Evolutionary conservation across 2,888 invertebrate genomes (phyloP).

Genomic region (Lissonota sp.): DNA sequence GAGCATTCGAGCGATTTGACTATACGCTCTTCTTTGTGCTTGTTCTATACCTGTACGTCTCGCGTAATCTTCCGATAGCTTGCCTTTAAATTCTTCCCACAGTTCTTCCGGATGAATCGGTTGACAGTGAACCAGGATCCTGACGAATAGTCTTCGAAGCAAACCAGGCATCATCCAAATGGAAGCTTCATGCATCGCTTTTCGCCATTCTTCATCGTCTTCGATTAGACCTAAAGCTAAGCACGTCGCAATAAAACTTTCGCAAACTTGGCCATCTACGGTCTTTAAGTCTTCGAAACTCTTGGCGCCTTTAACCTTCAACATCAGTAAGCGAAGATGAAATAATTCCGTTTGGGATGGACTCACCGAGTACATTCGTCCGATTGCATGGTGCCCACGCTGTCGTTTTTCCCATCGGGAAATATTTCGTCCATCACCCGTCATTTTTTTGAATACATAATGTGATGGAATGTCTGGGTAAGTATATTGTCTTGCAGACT

Average conservation of each 20-base stretch:
- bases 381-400: slow-evolving; percentile 63
- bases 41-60: slow-evolving; percentile 18
- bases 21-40: slow-evolving; percentile 56
- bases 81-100: slow-evolving; percentile 67
- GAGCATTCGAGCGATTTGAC: slow-evolving; percentile 55
- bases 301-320: slow-evolving; percentile 72
- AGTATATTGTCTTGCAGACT: neutral
- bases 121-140: slow-evolving; percentile 61
- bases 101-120: slow-evolving; percentile 62
- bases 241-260: slow-evolving; percentile 73
- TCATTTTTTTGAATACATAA: neutral
- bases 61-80: slow-evolving; percentile 61
- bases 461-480: neutral
- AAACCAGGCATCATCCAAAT: slow-evolving; percentile 37
- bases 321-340: slow-evolving; percentile 72
- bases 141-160: slow-evolving; percentile 9
- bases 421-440: neutral
- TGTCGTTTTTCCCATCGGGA: slow-evolving; percentile 54
- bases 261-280: slow-evolving; percentile 69
- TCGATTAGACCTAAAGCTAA: slow-evolving; percentile 70
- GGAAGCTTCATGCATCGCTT: slow-evolving; percentile 50
- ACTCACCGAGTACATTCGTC: slow-evolving; percentile 72
- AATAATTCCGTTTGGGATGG: slow-evolving; percentile 72
- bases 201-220: slow-evolving; percentile 66
- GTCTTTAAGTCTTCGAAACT: slow-evolving; percentile 73